Evolutionary conservation across 2,888 invertebrate genomes (phyloP), one percentile per base, ranked within the genome.

Genomic region (Lithosia quadra): DNA sequence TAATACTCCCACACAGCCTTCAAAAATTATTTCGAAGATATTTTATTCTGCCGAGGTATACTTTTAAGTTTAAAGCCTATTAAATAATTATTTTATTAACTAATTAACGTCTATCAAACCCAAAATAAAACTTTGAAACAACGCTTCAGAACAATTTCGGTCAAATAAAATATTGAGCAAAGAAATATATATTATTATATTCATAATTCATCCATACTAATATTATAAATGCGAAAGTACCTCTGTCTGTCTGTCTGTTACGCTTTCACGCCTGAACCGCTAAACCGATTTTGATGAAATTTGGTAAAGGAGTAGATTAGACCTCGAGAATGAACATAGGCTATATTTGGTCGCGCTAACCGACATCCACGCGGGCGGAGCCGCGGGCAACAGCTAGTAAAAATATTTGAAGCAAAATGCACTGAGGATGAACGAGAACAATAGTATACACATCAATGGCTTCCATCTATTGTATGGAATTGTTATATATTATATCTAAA

Each of bases 361-460:
- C n/a, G n/a, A n/a, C n/a, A n/a, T n/a, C n/a, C n/a, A n/a, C n/a
- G n/a, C n/a, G n/a, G n/a, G n/a, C n/a, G n/a, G n/a, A n/a, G n/a
- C n/a, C n/a, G n/a, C n/a, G n/a, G n/a, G n/a, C n/a, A n/a, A n/a
- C n/a, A n/a, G n/a, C n/a, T n/a, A n/a, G n/a, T n/a, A n/a, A n/a
- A n/a, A n/a, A n/a, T n/a, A n/a, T 21, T 11, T 56, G 28, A 11
- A 43, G 22, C 55, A 57, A 66, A 65, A 56, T 24, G 36, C 36
- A 65, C 62, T 21, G 66, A 63, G 56, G 33, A 56, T 57, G 28
- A 36, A 62, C 22, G 49, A 67, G 63, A 60, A 64, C 34, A 67
- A 59, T 59, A n/a, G 11, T 15, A 33, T 18, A 60, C 56, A 66
- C 55, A 58, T 69, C 39, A 55, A 63, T 22, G 39, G 66, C 22